These are phyloP conservation scores for Oreocharis arfaki DNA, from an alignment of 2,113 vertebrate genomes.

Conservation along the genomic window DNA sequence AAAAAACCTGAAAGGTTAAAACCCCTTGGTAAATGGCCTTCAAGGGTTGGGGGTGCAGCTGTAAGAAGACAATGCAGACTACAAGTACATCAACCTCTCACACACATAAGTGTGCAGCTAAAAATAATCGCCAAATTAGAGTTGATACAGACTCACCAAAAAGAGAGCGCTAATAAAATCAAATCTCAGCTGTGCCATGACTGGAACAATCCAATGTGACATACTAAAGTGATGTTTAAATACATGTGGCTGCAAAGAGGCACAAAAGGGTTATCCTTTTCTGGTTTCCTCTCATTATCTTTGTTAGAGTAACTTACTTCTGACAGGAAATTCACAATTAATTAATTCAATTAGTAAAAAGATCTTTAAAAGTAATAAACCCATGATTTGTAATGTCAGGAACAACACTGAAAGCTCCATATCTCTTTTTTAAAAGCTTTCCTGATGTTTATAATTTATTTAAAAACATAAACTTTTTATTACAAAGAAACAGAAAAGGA, in stretches of 20 bases:
- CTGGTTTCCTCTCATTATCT: background rate
- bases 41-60: background rate
- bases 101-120: background rate
- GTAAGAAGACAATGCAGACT: background rate
- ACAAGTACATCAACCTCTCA: background rate
- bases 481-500: background rate
- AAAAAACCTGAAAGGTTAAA: background rate
- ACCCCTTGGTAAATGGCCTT: background rate
- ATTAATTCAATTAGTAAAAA: background rate
- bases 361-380: background rate
- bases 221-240: background rate
- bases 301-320: background rate
- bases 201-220: background rate
- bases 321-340: background rate
- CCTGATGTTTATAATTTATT: background rate
- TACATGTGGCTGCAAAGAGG: background rate
- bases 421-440: background rate
- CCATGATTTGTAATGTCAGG: background rate
- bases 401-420: background rate
- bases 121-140: background rate
- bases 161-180: background rate
- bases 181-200: background rate
- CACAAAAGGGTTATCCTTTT: background rate
- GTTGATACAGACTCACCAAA: background rate
- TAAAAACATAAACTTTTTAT: background rate